Base-by-base conservation (phyloP, 2,797 vertebrate genomes). In the Scyliorhinus canicula region DNA sequence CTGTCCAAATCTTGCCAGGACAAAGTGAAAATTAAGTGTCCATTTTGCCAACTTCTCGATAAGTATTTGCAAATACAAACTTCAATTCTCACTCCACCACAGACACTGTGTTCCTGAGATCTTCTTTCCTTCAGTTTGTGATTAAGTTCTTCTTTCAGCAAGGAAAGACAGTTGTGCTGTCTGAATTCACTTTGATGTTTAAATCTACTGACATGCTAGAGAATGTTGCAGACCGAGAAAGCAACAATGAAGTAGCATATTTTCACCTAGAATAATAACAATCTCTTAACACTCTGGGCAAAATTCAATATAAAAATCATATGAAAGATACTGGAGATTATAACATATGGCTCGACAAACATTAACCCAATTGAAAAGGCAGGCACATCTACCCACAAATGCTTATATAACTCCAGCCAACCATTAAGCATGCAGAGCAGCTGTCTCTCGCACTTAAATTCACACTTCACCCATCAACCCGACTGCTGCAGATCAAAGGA, bases 11-110 rank as follows among this genome's bases (percentile, higher is more conserved):
- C 24, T 63, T 40, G 55, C 35, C 28, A 65, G 24, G 88, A 65
- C n/a, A 91, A 91, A 91, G n/a, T 65, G 88, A 91, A 91, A 88
- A 65, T 82, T 82, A 82, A 90, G 5, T 57, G 44, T 44, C 57
- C 40, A 8, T 91, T 65, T 91, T 91, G 57, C 60, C 2, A 91
- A 91, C n/a, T 65, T 91, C 88, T 44, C 35, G 19, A 57, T 4
- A 44, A 91, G 57, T 63, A 91, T n/a, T 91, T 65, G 88, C 60
- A n/a, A 91, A 91, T 44, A 44, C 79, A 82, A 24, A 47, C 79
- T 82, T 57, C 55, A 44, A 44, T 91, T 91, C 7, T 91, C 88
- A 91, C n/a, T 44, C 21, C 1, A 44, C n/a, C n/a, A 26, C 8
- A 44, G n/a, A 44, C 60, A 63, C 24, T 21, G n/a, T 63, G 57